Evolutionary conservation across 2,888 invertebrate genomes (phyloP).

Genomic region (Dioctria linearis): DNA sequence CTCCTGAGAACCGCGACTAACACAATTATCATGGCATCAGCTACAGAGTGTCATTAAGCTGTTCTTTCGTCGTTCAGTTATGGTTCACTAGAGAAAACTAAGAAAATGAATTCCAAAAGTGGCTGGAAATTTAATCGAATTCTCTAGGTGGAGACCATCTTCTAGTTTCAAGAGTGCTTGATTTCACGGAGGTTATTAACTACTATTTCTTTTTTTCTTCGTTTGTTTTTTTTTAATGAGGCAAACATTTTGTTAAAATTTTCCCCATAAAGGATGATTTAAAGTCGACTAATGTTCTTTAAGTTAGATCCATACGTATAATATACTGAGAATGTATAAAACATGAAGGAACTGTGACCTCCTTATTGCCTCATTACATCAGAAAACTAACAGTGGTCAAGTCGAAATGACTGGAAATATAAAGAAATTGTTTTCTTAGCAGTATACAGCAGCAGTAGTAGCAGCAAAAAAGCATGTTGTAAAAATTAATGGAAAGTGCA

Average conservation of each 20-base stretch:
- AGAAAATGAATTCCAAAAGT: constrained; percentile 1
- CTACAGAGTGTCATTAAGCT: constrained; percentile 35
- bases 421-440: no score
- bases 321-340: no score
- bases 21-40: constrained; percentile 32
- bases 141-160: background rate
- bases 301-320: no score
- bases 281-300: background rate
- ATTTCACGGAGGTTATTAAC: constrained; percentile 2
- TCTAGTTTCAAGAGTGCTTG: background rate
- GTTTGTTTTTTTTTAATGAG: background rate
- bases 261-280: background rate
- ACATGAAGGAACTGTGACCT: background rate
- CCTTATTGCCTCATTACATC: background rate
- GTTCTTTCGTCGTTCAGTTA: constrained; percentile 28
- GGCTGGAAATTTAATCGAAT: constrained; percentile 17
- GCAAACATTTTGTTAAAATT: background rate
- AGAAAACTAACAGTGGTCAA: constrained; percentile 2
- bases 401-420: background rate
- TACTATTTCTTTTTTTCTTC: background rate
- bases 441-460: no score
- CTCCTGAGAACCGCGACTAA: constrained; percentile 40
- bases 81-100: constrained; percentile 44
- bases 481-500: constrained; percentile 5
- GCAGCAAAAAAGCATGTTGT: background rate